phyloP scores from a whole-genome alignment of 2,113 vertebrate genomes.

The Strigops habroptila region DNA sequence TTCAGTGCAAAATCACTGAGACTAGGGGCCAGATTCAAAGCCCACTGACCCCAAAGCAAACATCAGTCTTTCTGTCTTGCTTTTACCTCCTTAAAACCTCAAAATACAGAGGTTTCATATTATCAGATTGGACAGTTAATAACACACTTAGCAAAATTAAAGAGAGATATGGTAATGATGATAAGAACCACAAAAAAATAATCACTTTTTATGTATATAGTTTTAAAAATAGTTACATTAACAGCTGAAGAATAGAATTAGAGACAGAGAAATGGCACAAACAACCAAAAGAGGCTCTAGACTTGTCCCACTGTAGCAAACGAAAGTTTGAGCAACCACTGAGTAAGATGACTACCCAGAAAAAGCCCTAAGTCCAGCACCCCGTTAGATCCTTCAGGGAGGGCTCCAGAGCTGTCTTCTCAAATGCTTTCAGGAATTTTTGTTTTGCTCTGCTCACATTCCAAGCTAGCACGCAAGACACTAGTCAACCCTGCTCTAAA shows the following conservation, averaged over 20 bases:
- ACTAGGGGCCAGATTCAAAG: background rate
- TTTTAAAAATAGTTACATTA: background rate
- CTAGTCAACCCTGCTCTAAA: background rate
- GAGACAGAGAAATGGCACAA: background rate
- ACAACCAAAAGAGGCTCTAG: background rate
- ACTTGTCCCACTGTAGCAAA: background rate
- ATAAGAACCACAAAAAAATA: background rate
- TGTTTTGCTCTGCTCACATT: background rate
- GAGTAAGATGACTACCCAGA: background rate
- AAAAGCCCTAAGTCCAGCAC: fast-evolving
- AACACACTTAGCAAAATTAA: background rate
- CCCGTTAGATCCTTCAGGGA: background rate
- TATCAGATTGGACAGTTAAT: background rate
- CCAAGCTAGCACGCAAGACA: background rate
- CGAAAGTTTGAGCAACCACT: background rate
- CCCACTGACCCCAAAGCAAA: background rate
- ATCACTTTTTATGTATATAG: background rate
- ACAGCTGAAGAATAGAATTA: background rate
- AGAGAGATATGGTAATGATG: background rate
- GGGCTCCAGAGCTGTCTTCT: background rate
- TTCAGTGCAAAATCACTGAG: background rate
- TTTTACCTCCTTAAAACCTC: background rate
- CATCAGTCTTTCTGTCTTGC: background rate
- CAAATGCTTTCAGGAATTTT: background rate
- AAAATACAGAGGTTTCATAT: background rate